Conservation (phyloP, 2,113 vertebrate species). For the Arvicanthis niloticus region DNA sequence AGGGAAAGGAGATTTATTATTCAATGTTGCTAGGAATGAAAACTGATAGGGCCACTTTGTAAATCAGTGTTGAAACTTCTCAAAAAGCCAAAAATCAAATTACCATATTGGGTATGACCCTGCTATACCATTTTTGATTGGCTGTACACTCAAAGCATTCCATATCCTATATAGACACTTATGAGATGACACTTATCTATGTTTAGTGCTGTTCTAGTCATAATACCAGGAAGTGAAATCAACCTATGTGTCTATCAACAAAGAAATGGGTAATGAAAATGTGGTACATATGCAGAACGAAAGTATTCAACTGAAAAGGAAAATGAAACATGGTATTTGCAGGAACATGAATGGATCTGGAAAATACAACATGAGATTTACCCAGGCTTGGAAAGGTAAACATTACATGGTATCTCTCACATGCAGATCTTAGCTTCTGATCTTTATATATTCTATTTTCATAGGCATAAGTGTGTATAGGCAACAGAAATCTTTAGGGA, state of each 20-base stretch:
- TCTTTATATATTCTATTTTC: background rate
- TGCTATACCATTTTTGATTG: no score
- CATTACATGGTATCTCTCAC: background rate
- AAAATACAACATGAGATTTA: background rate
- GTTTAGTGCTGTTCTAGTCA: background rate
- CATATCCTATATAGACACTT: background rate
- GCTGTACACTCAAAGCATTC: background rate
- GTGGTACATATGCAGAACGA: background rate
- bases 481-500: background rate
- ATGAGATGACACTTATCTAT: background rate
- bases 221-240: background rate
- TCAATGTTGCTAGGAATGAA: background rate
- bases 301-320: background rate
- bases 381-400: background rate
- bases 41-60: background rate
- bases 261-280: background rate
- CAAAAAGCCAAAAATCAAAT: background rate
- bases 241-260: background rate
- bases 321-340: background rate
- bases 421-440: background rate
- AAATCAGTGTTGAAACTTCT: background rate
- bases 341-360: background rate
- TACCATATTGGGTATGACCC: background rate
- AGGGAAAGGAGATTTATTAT: no score
- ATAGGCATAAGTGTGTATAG: background rate